Evolutionary conservation across 2,797 vertebrate genomes (phyloP).

Genomic region (Anguilla obscura): DNA sequence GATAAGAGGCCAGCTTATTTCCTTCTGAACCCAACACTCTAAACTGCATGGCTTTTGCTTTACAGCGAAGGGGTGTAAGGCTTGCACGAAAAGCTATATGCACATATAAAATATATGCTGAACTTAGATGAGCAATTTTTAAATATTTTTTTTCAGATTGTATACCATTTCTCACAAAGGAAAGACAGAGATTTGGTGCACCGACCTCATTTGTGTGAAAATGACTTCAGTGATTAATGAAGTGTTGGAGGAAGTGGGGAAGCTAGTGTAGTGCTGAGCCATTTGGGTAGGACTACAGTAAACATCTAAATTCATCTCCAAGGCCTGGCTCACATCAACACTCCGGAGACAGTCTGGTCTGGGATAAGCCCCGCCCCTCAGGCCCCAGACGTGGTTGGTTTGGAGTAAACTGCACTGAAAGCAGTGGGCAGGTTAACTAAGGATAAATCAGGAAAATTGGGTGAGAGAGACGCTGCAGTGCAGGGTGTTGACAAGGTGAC

Average conservation of each 20-base stretch:
- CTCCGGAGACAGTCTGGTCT: background rate
- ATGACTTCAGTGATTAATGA: background rate
- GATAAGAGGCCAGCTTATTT: background rate
- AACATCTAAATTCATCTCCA: constrained; percentile 1
- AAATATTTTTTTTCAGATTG: background rate
- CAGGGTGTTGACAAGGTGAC: background rate
- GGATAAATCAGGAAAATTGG: background rate
- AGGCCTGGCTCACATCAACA: constrained; percentile 17
- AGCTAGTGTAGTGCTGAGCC: background rate
- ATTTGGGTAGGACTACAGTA: background rate
- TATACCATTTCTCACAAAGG: background rate
- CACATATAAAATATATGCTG: background rate
- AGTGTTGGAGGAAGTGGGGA: background rate
- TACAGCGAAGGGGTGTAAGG: background rate
- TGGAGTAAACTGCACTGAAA: background rate
- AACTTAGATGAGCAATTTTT: background rate
- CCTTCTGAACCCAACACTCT: background rate
- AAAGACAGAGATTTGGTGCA: background rate
- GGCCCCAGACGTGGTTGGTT: background rate
- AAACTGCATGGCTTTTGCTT: background rate
- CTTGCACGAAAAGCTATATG: background rate
- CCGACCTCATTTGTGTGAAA: background rate
- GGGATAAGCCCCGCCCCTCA: background rate
- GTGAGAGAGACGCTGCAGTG: background rate
- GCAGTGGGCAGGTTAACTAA: background rate